A percentile compares a stretch with the other conserved stretches of the same genome.
Evolutionary conservation across 2,888 invertebrate genomes (phyloP).

Genomic region (Apamea sordens): DNA sequence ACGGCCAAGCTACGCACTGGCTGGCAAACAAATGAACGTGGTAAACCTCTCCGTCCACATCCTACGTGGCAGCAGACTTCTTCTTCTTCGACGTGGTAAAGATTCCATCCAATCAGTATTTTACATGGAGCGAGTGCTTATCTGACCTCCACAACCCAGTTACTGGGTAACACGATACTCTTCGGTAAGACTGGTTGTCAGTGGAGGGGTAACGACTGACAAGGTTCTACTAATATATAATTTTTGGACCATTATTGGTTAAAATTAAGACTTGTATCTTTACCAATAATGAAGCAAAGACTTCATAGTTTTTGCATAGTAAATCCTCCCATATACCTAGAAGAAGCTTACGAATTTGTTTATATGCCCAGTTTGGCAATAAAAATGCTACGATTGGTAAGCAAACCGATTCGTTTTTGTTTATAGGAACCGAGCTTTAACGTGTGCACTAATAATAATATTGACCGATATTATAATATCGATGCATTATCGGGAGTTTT

Average conservation of each 20-base stretch:
- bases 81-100: neutral
- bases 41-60: neutral
- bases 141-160: neutral
- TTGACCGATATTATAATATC: neutral
- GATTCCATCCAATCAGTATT: neutral
- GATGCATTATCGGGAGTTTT: neutral
- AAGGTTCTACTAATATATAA: no score
- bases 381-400: no score
- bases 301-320: no score
- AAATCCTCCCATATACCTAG: no score
- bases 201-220: no score
- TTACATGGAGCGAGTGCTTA: neutral
- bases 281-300: no score
- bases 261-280: no score
- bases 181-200: neutral
- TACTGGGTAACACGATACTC: neutral
- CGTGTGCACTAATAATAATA: neutral
- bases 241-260: no score
- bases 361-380: no score
- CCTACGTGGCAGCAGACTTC: neutral
- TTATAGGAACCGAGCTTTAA: no score
- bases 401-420: no score
- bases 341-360: no score
- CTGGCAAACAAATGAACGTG: neutral
- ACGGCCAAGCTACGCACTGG: neutral